Conservation (phyloP, 1,140 invertebrate genomes). For the Hylyphantes graminicola region DNA sequence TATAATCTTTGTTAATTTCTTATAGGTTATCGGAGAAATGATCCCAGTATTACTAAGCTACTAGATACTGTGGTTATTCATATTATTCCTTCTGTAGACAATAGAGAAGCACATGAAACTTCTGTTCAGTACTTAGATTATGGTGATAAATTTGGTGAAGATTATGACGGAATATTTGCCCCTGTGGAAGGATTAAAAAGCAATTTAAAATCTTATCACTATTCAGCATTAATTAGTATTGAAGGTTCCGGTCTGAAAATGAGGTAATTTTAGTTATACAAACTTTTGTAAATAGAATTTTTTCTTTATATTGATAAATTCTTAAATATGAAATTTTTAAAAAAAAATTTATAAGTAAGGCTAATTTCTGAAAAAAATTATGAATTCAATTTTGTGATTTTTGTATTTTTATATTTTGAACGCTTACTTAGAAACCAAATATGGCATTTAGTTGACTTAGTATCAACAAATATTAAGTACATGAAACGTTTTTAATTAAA, state of each 20-base stretch:
- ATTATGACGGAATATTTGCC: slow-evolving; percentile 50
- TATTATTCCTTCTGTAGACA: slow-evolving; percentile 77
- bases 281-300: background rate
- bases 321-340: background rate
- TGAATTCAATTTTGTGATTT: too few species aligned
- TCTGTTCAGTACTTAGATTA: slow-evolving; percentile 64
- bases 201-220: slow-evolving; percentile 56
- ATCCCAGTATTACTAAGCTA: slow-evolving; percentile 75
- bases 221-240: slow-evolving; percentile 73
- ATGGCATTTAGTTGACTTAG: too few species aligned
- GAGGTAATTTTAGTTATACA: slow-evolving; percentile 66
- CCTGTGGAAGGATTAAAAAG: slow-evolving; percentile 55
- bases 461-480: too few species aligned
- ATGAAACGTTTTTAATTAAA: too few species aligned
- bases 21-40: slow-evolving; percentile 75
- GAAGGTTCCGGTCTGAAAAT: slow-evolving; percentile 74
- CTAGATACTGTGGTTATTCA: slow-evolving; percentile 81
- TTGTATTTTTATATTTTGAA: too few species aligned
- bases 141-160: slow-evolving; percentile 60
- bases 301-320: slow-evolving; percentile 67
- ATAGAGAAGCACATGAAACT: slow-evolving; percentile 5
- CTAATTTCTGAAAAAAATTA: too few species aligned
- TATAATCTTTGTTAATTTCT: slow-evolving; percentile 2
- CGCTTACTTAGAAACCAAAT: too few species aligned
- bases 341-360: too few species aligned